Evolutionary conservation across 2,888 invertebrate genomes (phyloP).

Genomic region (Hirtodrosophila trivittata): DNA sequence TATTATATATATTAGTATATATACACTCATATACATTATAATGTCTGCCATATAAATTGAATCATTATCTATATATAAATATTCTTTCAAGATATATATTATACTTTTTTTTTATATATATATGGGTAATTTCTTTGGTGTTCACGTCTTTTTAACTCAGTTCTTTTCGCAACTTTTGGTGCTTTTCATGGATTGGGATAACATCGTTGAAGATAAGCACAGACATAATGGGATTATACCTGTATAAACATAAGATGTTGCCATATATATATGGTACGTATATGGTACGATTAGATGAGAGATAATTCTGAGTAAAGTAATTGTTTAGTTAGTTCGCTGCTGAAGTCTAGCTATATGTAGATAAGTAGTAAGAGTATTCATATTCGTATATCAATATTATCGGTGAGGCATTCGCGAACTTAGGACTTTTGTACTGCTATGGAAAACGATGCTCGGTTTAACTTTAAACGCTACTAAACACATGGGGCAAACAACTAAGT

Average conservation of each 20-base stretch:
- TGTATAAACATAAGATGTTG: constrained; percentile 18
- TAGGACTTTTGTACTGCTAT: constrained; percentile 46
- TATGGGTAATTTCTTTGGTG: constrained; percentile 48
- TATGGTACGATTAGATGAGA: no score
- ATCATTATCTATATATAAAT: constrained; percentile 27
- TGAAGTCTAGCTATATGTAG: constrained; percentile 4
- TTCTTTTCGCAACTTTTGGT: constrained; percentile 80
- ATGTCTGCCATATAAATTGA: constrained; percentile 13
- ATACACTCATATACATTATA: constrained; percentile 18
- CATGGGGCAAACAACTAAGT: constrained; percentile 46
- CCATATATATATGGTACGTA: constrained; percentile 2
- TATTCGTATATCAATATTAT: constrained; percentile 52
- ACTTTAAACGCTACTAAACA: constrained; percentile 67
- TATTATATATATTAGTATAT: constrained; percentile 29
- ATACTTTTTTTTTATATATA: constrained; percentile 29
- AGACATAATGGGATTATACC: constrained; percentile 12
- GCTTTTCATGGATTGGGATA: constrained; percentile 59
- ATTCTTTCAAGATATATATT: constrained; percentile 13
- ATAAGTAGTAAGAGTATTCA: constrained; percentile 3
- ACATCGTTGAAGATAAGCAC: constrained; percentile 39
- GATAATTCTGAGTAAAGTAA: constrained; percentile 17
- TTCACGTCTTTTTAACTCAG: constrained; percentile 80
- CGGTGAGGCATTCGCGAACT: constrained; percentile 76
- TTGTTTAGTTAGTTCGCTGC: constrained; percentile 14
- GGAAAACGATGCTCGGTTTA: constrained; percentile 42